Percentiles rank a stretch among this genome's conserved stretches.
Conservation (phyloP, 2,888 invertebrate genomes). For the Frankliniella fusca region DNA sequence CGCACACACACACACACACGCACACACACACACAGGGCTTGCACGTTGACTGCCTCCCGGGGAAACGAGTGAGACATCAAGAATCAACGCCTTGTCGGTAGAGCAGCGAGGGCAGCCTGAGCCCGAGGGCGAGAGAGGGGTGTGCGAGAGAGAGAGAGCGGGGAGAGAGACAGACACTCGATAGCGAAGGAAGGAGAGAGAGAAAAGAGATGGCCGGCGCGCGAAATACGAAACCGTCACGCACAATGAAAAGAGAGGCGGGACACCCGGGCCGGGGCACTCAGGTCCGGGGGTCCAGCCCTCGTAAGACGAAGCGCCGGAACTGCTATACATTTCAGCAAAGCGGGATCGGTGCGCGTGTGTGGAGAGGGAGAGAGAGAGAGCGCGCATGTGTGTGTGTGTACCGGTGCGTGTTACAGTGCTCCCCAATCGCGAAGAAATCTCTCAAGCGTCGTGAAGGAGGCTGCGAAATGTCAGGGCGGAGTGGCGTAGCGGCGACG, state of each 20-base stretch:
- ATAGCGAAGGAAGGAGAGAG: background rate
- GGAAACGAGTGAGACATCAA: background rate
- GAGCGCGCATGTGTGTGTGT: too few relatives aligned
- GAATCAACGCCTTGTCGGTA: background rate
- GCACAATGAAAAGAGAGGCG: background rate
- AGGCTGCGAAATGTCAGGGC: too few relatives aligned
- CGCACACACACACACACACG: background rate
- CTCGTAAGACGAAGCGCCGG: constrained; percentile 20
- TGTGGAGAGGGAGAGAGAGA: too few relatives aligned
- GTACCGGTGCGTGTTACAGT: too few relatives aligned
- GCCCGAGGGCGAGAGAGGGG: background rate
- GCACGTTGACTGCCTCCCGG: background rate
- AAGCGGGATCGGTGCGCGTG: too few relatives aligned
- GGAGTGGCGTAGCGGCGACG: too few relatives aligned
- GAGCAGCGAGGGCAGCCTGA: background rate
- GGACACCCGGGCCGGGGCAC: background rate
- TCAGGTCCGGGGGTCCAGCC: background rate
- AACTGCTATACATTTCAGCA: constrained; percentile 4
- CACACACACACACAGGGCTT: background rate
- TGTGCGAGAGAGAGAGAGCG: background rate
- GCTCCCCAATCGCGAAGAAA: too few relatives aligned
- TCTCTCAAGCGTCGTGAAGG: too few relatives aligned
- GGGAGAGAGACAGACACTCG: background rate
- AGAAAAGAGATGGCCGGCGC: background rate
- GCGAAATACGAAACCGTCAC: constrained; percentile 8